Conservation (phyloP, 2,797 vertebrate genomes). For the Apogon talboti region DNA sequence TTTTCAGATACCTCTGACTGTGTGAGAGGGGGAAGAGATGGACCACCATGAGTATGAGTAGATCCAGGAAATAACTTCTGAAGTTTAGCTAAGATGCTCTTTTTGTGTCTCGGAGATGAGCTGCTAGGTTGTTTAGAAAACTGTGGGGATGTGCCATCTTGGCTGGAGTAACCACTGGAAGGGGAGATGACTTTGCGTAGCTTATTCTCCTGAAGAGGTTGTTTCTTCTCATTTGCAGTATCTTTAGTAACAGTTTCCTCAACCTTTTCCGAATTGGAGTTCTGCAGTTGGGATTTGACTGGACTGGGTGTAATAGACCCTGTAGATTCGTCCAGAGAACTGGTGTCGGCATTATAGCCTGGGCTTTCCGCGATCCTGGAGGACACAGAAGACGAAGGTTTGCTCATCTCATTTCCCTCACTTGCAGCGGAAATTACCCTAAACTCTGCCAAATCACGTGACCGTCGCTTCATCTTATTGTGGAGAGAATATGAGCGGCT, state of each 20-base stretch:
- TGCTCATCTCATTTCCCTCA: conserved; percentile 58
- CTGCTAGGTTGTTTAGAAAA: conserved; percentile 71
- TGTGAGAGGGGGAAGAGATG: conserved; percentile 69
- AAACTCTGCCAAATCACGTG: conserved; percentile 68
- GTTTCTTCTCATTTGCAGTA: conserved; percentile 43
- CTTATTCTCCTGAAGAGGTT: conserved; percentile 59
- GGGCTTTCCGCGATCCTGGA: conserved; percentile 64
- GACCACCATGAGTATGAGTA: conserved; percentile 65
- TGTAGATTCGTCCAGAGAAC: conserved; percentile 77
- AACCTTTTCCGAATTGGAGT: conserved; percentile 17
- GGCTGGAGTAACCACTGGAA: conserved; percentile 92
- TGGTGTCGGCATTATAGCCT: conserved; percentile 76
- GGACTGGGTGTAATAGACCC: conserved; percentile 53
- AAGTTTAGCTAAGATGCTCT: conserved; percentile 82
- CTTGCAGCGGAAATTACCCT: conserved; percentile 17
- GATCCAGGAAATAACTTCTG: conserved; percentile 82
- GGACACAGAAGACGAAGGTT: conserved; percentile 41
- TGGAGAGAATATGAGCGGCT: conserved; percentile 90
- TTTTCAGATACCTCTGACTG: conserved; percentile 34
- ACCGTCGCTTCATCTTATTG: conserved; percentile 77
- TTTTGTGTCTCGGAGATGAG: conserved; percentile 80
- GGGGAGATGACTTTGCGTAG: conserved; percentile 86
- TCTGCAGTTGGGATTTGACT: conserved; percentile 30
- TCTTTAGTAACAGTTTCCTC: conserved; percentile 12
- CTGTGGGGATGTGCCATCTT: conserved; percentile 84